Conservation (phyloP, 2,113 vertebrate species). For the Myodes glareolus region DNA sequence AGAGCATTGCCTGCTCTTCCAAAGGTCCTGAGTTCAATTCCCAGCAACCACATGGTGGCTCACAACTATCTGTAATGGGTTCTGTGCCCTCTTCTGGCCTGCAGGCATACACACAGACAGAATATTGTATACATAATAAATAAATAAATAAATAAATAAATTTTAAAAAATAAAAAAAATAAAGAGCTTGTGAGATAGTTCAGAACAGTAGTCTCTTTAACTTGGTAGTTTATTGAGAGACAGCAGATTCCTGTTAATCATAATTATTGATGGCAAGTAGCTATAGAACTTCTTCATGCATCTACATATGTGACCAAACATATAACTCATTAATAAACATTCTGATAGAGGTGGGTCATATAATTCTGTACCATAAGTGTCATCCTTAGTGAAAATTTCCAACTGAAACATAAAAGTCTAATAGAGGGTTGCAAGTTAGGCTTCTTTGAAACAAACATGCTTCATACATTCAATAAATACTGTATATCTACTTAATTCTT, state of each 20-base stretch:
- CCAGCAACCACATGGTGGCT: too few relatives aligned
- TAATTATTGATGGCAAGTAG: neutral
- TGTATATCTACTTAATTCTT: neutral
- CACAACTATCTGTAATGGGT: too few relatives aligned
- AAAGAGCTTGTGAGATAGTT: neutral
- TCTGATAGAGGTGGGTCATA: neutral
- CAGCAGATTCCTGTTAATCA: neutral
- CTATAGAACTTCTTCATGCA: neutral
- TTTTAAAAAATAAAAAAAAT: too few relatives aligned
- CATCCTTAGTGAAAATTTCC: neutral
- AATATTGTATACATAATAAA: too few relatives aligned
- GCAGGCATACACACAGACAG: too few relatives aligned
- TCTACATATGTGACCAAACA: neutral
- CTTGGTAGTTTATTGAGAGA: constrained; percentile 5
- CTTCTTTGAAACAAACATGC: neutral
- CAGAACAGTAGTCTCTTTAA: constrained; percentile 13
- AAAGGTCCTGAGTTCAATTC: too few relatives aligned
- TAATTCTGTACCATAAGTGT: neutral
- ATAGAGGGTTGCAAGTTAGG: neutral
- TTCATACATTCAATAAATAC: neutral
- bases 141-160: too few relatives aligned
- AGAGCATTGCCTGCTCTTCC: too few relatives aligned
- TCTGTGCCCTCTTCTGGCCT: too few relatives aligned
- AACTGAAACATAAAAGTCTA: neutral
- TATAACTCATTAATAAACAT: neutral